These are phyloP conservation scores for Carettochelys insculpta DNA, from an alignment of 2,113 vertebrate genomes.

Conservation along the genomic window DNA sequence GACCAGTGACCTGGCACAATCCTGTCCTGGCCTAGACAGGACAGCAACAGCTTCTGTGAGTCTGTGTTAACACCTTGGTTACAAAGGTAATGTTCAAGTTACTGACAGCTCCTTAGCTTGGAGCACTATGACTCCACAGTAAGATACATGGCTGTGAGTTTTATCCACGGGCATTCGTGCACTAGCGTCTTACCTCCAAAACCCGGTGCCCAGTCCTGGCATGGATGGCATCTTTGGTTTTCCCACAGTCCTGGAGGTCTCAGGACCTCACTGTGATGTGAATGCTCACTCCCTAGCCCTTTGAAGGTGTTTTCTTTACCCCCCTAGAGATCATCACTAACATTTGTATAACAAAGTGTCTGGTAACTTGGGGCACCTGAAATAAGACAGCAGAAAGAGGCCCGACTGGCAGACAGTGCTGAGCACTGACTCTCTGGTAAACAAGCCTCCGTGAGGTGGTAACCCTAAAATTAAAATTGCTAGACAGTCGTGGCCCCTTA, in stretches of 20 bases:
- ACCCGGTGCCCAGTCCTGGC: background rate
- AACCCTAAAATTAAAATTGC: background rate
- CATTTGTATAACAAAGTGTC: background rate
- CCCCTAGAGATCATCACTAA: background rate
- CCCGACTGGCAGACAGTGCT: background rate
- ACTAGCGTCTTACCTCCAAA: background rate
- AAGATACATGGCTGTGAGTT: slow-evolving; percentile 31
- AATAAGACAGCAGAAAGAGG: background rate
- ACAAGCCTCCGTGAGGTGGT: background rate
- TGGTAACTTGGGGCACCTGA: background rate
- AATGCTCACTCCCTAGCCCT: background rate
- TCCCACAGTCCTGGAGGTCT: accelerated
- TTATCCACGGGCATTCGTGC: background rate
- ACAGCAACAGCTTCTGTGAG: background rate
- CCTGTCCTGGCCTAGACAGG: background rate
- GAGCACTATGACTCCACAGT: accelerated
- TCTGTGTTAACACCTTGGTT: background rate
- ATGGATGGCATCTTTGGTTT: accelerated
- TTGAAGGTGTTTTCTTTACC: background rate
- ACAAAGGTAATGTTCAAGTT: background rate
- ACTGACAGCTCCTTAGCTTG: slow-evolving; percentile 2
- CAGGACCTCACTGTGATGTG: background rate
- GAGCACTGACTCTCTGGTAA: background rate
- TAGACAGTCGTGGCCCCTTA: background rate
- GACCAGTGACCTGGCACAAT: background rate